Evolutionary conservation across 2,888 invertebrate genomes (phyloP).

Genomic region (Meta bourneti): DNA sequence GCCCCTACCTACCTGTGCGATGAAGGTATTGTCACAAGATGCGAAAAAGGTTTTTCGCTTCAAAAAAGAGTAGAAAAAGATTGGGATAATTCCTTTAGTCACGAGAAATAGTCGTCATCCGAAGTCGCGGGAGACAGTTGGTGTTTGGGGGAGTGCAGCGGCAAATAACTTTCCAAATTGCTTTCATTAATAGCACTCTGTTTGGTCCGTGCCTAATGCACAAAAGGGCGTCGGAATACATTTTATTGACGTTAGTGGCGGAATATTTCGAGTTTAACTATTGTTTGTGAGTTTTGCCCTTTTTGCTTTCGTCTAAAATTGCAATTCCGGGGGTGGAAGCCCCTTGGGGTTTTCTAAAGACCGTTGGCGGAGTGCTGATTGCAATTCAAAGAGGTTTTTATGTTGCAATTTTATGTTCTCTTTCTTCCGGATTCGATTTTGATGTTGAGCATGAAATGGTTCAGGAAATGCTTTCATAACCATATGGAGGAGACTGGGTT

Average conservation of each 20-base stretch:
- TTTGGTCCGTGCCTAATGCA: neutral
- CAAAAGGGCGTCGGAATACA: neutral
- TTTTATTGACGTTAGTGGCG: neutral
- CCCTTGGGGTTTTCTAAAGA: no score
- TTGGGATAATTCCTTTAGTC: constrained; percentile 55
- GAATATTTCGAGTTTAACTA: neutral
- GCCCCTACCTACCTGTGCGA: neutral
- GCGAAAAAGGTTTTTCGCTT: neutral
- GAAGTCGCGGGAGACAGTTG: neutral
- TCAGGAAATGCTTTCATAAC: no score
- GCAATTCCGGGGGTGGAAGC: no score
- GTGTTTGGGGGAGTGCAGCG: neutral
- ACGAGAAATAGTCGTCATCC: constrained; percentile 53
- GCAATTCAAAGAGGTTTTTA: no score
- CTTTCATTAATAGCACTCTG: constrained; percentile 41
- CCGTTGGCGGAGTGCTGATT: no score
- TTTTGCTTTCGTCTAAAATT: no score
- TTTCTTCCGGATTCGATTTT: no score
- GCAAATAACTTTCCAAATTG: constrained; percentile 40
- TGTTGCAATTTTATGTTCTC: no score
- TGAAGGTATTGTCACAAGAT: no score
- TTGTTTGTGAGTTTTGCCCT: no score
- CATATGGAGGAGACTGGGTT: no score
- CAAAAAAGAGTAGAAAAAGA: neutral
- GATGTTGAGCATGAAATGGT: no score